Evolutionary conservation across 2,888 invertebrate genomes (phyloP).

Genomic region (Cataglyphis rosenhaueri): DNA sequence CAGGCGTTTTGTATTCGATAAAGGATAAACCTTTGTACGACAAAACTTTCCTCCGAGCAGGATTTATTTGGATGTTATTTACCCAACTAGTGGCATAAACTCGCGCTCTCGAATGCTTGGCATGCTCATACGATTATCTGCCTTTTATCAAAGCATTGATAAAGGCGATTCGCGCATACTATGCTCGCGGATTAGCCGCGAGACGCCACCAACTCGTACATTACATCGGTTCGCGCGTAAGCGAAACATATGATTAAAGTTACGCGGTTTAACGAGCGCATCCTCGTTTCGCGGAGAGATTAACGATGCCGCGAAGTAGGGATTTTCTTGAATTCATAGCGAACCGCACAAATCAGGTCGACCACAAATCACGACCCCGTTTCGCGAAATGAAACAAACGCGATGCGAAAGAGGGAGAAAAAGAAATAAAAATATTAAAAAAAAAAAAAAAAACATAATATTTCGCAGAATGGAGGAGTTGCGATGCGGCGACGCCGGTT

Average conservation of each 20-base stretch:
- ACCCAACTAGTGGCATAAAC: not conserved
- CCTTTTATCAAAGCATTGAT: constrained; percentile 37
- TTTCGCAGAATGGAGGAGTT: constrained; percentile 32
- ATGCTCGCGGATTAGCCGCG: constrained; percentile 2
- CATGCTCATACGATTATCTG: constrained; percentile 29
- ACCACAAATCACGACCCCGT: constrained; percentile 37
- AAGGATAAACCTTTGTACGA: not conserved
- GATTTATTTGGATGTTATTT: constrained; percentile 23
- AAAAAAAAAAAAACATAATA: constrained; percentile 28
- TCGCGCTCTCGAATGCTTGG: not conserved
- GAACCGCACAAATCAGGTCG: constrained; percentile 44
- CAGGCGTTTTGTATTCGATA: not conserved
- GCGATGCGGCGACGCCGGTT: constrained; percentile 17
- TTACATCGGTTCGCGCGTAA: constrained; percentile 35
- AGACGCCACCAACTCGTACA: constrained; percentile 15
- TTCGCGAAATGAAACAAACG: constrained; percentile 24
- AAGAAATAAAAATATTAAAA: not conserved
- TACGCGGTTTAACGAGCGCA: constrained; percentile 39
- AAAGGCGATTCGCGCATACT: constrained; percentile 16
- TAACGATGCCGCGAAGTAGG: constrained; percentile 18
- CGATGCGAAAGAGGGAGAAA: not conserved
- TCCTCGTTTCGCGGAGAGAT: constrained; percentile 42
- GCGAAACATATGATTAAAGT: constrained; percentile 47
- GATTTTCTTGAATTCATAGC: constrained; percentile 46
- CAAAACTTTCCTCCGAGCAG: not conserved